Percentiles rank a stretch among this genome's conserved stretches.
These are phyloP conservation scores for Cepphus grylle DNA, from an alignment of 2,113 vertebrate genomes.

Conservation along the genomic window DNA sequence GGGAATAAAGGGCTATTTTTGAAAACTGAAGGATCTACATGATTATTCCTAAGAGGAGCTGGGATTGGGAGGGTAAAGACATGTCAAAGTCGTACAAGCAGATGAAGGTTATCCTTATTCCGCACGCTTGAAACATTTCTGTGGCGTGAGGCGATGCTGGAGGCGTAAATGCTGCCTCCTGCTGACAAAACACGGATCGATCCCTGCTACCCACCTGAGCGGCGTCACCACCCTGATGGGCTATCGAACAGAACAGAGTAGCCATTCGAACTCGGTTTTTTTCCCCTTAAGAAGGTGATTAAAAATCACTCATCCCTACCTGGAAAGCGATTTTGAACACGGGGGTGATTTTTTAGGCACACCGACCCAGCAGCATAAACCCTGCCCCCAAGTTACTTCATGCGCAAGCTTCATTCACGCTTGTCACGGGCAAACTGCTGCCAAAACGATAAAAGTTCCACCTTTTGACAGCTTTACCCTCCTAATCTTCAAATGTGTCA, in stretches of 20 bases:
- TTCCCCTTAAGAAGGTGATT: neutral
- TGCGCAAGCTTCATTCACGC: fast-evolving
- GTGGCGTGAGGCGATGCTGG: fast-evolving
- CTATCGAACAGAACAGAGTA: neutral
- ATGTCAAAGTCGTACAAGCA: neutral
- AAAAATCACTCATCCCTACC: neutral
- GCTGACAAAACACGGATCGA: neutral
- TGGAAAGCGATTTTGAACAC: fast-evolving
- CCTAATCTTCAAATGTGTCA: neutral
- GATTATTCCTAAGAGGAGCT: neutral
- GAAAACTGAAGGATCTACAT: neutral
- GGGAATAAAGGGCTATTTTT: constrained; percentile 10
- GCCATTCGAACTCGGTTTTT: neutral
- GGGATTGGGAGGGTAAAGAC: neutral
- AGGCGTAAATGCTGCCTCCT: constrained; percentile 9
- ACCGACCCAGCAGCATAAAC: fast-evolving
- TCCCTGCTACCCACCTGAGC: neutral
- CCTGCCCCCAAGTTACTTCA: too few species aligned
- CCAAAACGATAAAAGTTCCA: neutral
- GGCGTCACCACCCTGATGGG: fast-evolving
- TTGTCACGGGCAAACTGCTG: neutral
- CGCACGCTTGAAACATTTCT: neutral
- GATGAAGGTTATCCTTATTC: neutral
- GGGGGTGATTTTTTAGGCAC: neutral
- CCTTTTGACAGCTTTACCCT: neutral